Evolutionary conservation across 2,113 vertebrate species (phyloP).

Genomic region (Tretioscincus oriximinensis): DNA sequence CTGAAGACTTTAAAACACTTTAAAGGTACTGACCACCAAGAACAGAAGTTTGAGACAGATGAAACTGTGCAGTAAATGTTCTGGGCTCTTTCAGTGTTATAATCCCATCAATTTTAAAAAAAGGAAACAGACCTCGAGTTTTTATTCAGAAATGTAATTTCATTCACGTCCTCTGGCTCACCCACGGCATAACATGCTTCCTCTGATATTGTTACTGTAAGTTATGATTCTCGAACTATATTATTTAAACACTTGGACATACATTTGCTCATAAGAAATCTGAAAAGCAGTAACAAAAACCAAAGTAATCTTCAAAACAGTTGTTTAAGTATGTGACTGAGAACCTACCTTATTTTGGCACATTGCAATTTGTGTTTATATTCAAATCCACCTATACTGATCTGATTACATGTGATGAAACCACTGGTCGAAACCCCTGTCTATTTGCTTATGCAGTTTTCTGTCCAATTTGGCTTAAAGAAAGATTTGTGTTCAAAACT

Average conservation of each 20-base stretch:
- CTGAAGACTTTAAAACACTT: constrained; percentile 30
- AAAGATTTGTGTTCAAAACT: too few relatives aligned
- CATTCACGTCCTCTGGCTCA: constrained; percentile 12
- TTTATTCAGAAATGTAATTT: constrained; percentile 16
- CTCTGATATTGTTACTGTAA: constrained; percentile 11
- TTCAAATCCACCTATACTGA: too few relatives aligned
- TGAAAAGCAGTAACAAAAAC: too few relatives aligned
- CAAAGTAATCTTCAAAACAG: too few relatives aligned
- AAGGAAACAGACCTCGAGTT: neutral
- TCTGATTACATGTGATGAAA: too few relatives aligned
- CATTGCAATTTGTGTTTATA: too few relatives aligned
- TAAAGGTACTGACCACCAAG: constrained; percentile 7
- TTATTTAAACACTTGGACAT: constrained; percentile 19
- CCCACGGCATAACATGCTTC: constrained; percentile 33
- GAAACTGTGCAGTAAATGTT: neutral
- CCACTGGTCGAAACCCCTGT: too few relatives aligned
- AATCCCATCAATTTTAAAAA: constrained; percentile 12
- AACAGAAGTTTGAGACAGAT: constrained; percentile 34
- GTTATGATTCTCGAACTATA: constrained; percentile 9
- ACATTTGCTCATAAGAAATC: neutral
- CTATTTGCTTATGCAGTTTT: too few relatives aligned
- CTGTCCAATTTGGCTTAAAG: too few relatives aligned
- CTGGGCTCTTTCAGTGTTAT: constrained; percentile 18
- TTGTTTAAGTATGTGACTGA: too few relatives aligned
- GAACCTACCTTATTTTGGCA: too few relatives aligned